Conservation (phyloP, 2,888 invertebrate genomes). For the Nomada lathburiana region DNA sequence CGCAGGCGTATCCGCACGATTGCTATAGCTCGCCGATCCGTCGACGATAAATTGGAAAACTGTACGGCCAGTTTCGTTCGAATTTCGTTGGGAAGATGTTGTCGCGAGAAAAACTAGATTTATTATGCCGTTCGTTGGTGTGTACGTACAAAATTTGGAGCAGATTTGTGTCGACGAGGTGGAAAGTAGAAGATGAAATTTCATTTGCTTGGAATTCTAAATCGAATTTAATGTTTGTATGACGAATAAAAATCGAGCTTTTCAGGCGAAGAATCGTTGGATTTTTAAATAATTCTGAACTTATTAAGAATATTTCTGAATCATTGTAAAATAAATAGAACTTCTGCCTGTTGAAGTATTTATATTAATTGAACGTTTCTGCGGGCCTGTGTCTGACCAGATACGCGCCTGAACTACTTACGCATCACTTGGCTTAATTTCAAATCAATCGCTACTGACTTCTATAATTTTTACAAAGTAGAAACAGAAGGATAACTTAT, state of each 20-base stretch:
- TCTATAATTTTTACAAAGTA: neutral
- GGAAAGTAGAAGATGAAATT: neutral
- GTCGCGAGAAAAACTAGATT: constrained; percentile 19
- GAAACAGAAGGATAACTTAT: neutral
- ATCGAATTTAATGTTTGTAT: neutral
- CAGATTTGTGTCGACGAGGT: neutral
- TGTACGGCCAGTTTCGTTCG: constrained; percentile 23
- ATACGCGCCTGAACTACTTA: constrained; percentile 25
- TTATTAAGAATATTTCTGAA: too few relatives aligned
- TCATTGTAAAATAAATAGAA: too few relatives aligned
- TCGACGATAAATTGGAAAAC: constrained; percentile 45
- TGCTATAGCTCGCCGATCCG: constrained; percentile 33
- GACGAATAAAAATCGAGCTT: neutral
- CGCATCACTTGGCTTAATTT: neutral
- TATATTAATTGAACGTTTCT: too few relatives aligned
- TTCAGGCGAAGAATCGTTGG: too few relatives aligned
- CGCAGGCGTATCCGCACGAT: constrained; percentile 10
- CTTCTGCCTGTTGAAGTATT: too few relatives aligned
- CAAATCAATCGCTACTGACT: neutral
- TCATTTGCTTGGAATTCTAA: too few relatives aligned
- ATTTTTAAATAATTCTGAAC: too few relatives aligned
- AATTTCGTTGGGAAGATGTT: neutral
- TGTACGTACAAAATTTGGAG: neutral
- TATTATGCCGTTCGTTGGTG: neutral
- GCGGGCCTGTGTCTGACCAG: neutral